Evolutionary conservation across 1,140 invertebrate genomes (phyloP).

Genomic region (Drosophila pectinifera): DNA sequence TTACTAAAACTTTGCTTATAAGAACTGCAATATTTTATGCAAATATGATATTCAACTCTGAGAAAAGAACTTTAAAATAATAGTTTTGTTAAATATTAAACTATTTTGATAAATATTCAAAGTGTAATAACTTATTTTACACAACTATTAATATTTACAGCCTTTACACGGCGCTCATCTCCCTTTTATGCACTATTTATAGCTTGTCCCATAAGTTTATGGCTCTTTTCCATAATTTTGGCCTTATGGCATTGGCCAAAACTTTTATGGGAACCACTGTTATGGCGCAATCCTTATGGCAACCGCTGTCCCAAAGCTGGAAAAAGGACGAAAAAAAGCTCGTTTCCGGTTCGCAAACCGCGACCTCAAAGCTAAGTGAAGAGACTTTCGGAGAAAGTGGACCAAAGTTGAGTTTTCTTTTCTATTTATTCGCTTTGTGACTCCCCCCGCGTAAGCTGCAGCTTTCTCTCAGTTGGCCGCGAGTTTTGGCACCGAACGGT

Average conservation of each 20-base stretch:
- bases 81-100: background rate
- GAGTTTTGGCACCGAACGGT: constrained; percentile 59
- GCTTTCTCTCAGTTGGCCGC: constrained; percentile 60
- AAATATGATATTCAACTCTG: too few species aligned
- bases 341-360: background rate
- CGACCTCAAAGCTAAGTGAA: background rate
- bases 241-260: background rate
- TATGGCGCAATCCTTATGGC: background rate
- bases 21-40: too few species aligned
- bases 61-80: too few species aligned
- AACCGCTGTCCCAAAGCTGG: background rate
- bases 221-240: background rate
- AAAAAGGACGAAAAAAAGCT: background rate
- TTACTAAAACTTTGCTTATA: too few species aligned
- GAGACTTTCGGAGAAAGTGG: constrained; percentile 7
- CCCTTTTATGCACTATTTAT: background rate
- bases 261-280: background rate
- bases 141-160: too few species aligned
- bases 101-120: background rate
- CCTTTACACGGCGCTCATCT: background rate
- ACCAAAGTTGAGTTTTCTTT: constrained; percentile 47
- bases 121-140: background rate
- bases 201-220: background rate
- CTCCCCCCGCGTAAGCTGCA: constrained; percentile 2
- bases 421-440: background rate